Base-by-base conservation (phyloP, 1,140 invertebrate species). In the Agrilus planipennis region DNA sequence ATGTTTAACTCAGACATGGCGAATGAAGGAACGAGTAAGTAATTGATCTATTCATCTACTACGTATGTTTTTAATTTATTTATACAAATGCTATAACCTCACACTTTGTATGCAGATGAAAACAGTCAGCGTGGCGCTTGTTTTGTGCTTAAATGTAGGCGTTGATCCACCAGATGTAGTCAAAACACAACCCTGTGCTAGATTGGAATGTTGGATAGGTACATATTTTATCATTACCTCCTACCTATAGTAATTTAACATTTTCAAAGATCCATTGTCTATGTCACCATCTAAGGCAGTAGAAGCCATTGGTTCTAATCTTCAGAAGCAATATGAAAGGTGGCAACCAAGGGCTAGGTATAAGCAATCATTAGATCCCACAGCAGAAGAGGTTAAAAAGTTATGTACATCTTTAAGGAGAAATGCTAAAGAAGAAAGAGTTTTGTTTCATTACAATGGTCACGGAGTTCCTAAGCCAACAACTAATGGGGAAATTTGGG, bases 381-480 rank as follows among this genome's bases (percentile, higher is more conserved):
- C 94, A 6, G 81, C 90, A 3, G 95, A 99, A 34, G 95, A 99
- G 67, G 89, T 99, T 0, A 96, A 96, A 62, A 97, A 97, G 64
- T 67, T 99, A 10, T 97, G 94, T 60, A 84, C 81, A 16, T 94
- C 91, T 7, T 67, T 99, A 35, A 70, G 96, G n/a, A 72, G 92
- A 51, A 98, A 95, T 70, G 93, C 96, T 0, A 99, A 98, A 69
- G 95, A 99, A 53, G 96, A 99, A 60, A 73, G 96, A 51, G 93
- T 99, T 16, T 70, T 99, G 4, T 99, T 99, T 70, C 95, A 99
- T 68, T 99, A 99, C 61, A 99, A 98, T 70, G 96, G 96, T 0
- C 96, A 99, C 66, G 96, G 95, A 30, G 96, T 99, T 36, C 96
- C 96, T 27, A 89, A 87, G 66, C 95, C 96, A 22, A 99, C 96